These are phyloP conservation scores for Oikopleura albicans DNA, from an alignment of 23 tunicate genomes.

Conservation along the genomic window DNA sequence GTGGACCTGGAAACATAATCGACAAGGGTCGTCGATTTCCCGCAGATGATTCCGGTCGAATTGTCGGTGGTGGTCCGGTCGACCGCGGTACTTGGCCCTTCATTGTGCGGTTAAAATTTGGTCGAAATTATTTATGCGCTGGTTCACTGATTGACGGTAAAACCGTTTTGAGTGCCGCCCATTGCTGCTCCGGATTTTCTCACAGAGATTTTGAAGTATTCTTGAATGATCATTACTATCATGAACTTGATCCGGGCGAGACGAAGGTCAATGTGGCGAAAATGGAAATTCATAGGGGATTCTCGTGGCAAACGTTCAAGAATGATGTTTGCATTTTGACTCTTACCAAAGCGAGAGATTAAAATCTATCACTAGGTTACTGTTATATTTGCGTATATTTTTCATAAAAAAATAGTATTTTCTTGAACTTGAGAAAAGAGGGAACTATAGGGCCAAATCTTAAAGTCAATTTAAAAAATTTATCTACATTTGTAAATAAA, in stretches of 20 bases:
- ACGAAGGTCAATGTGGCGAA: not conserved
- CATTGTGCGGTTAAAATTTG: not conserved
- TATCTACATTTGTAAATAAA: too few relatives aligned
- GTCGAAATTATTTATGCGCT: not conserved
- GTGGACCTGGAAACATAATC: not conserved
- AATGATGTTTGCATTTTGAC: slow-evolving; percentile 6
- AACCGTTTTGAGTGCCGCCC: not conserved
- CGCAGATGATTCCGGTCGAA: not conserved
- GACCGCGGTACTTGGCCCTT: not conserved
- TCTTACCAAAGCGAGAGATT: too few relatives aligned
- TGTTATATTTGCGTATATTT: too few relatives aligned
- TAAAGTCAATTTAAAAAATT: too few relatives aligned
- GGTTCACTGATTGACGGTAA: not conserved
- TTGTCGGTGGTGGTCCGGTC: not conserved
- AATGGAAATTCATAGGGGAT: not conserved
- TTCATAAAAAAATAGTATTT: too few relatives aligned
- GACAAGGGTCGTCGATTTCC: not conserved
- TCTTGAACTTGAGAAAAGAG: too few relatives aligned
- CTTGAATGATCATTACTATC: not conserved
- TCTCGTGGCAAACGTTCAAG: not conserved
- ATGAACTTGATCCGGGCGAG: not conserved
- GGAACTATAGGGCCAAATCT: too few relatives aligned
- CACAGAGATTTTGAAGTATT: not conserved
- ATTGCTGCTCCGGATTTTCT: not conserved
- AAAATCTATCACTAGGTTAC: too few relatives aligned